Conservation (phyloP, 2,797 vertebrate genomes). For the Chloroceryle amazona region DNA sequence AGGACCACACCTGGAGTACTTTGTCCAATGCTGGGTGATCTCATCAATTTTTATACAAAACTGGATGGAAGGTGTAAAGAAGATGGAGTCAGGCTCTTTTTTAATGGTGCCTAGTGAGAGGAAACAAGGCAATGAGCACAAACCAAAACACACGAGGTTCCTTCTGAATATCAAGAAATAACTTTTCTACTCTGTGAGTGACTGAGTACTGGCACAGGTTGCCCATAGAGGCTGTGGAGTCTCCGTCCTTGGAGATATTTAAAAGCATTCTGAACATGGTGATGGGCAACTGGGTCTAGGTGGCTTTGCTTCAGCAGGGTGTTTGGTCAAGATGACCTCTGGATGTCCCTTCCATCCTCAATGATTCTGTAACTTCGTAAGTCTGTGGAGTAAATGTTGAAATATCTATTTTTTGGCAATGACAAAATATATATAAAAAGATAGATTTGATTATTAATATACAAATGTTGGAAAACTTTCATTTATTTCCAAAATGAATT, state of each 20-base stretch:
- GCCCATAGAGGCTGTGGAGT: background rate
- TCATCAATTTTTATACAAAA: background rate
- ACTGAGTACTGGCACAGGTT: background rate
- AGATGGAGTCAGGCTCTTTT: background rate
- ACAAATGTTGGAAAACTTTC: background rate
- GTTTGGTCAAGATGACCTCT: background rate
- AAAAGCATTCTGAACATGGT: background rate
- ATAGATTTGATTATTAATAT: background rate
- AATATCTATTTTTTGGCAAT: background rate
- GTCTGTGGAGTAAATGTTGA: background rate
- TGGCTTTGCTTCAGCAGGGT: background rate
- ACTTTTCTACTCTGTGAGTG: background rate
- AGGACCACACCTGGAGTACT: background rate
- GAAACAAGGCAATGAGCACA: background rate
- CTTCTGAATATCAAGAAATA: background rate
- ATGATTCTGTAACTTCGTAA: background rate
- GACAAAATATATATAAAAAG: background rate
- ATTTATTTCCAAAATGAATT: background rate
- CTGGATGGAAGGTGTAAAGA: background rate
- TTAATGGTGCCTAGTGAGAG: background rate
- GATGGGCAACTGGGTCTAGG: background rate
- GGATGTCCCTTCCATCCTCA: background rate
- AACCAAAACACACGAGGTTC: background rate
- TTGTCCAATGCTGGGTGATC: background rate
- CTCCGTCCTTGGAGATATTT: background rate